Percentiles rank a stretch among this genome's conserved stretches.
phyloP scores from a whole-genome alignment of 2,888 invertebrate species.

The Gastracanthus pulcherrimus region DNA sequence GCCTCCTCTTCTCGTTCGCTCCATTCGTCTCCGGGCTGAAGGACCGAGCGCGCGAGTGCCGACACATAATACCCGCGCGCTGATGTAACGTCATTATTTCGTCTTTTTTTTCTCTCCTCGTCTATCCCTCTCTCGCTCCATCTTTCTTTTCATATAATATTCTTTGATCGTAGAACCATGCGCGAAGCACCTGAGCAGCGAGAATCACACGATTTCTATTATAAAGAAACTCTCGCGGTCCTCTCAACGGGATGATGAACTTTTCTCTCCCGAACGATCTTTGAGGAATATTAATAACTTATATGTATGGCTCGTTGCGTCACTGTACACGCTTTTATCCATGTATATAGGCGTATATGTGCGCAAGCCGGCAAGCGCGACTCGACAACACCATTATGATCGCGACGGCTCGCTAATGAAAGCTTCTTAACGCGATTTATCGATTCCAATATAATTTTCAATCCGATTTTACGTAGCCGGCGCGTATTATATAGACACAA shows the following conservation, averaged over 20 bases:
- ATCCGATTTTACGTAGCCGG: conserved; percentile 6
- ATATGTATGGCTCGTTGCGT: not conserved
- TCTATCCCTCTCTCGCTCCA: not conserved
- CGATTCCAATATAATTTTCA: not conserved
- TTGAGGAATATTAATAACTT: not conserved
- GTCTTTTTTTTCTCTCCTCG: not conserved
- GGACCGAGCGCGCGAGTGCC: too few relatives aligned
- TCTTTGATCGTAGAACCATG: not conserved
- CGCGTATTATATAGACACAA: not conserved
- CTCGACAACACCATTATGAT: too few relatives aligned
- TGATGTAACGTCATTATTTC: not conserved
- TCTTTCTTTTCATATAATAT: not conserved
- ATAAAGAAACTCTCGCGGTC: too few relatives aligned
- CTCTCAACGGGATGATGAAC: not conserved
- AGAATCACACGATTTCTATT: not conserved
- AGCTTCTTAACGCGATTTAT: not conserved
- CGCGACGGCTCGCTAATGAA: too few relatives aligned
- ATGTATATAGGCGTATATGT: not conserved
- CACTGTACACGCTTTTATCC: too few relatives aligned
- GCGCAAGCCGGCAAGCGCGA: not conserved
- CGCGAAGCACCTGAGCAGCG: not conserved
- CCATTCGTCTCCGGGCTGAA: too few relatives aligned
- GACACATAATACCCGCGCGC: too few relatives aligned
- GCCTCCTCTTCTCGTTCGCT: too few relatives aligned
- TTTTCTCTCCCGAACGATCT: not conserved